These are phyloP conservation scores for Elmis aenea DNA, from an alignment of 2,888 invertebrate species.

Conservation along the genomic window DNA sequence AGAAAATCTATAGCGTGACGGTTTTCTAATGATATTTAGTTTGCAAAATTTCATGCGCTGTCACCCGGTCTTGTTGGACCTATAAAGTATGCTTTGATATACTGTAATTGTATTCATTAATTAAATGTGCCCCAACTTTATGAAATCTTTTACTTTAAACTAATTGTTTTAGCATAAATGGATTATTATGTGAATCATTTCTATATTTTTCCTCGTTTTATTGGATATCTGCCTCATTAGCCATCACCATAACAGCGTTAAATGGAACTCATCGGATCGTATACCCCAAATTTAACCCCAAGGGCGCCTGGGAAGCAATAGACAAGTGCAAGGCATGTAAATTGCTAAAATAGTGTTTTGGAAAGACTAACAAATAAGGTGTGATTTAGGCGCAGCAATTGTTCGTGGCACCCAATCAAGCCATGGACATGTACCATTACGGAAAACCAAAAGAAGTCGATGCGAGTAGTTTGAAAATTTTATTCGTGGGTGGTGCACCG, in stretches of 20 bases:
- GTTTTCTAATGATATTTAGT: too few species aligned
- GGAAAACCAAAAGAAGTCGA: conserved; percentile 37
- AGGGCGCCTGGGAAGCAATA: conserved; percentile 29
- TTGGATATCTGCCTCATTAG: conserved; percentile 34
- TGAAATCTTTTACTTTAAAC: too few species aligned
- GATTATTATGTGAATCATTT: conserved; percentile 13
- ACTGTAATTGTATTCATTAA: too few species aligned
- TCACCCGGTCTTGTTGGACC: too few species aligned
- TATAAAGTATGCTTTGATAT: too few species aligned
- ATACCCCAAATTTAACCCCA: conserved; percentile 24
- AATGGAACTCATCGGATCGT: conserved; percentile 31
- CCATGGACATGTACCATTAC: conserved; percentile 27
- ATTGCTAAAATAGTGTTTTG: too few species aligned
- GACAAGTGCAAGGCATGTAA: conserved; percentile 36
- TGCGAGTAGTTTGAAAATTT: conserved; percentile 29
- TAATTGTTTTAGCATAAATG: conserved; percentile 25
- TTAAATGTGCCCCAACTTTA: too few species aligned
- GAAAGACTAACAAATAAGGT: conserved; percentile 19
- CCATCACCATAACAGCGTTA: conserved; percentile 21
- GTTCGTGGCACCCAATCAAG: conserved; percentile 31
- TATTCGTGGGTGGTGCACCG: conserved; percentile 34
- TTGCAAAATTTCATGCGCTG: too few species aligned
- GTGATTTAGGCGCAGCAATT: too few species aligned
- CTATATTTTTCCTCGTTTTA: conserved; percentile 33
- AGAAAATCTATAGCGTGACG: too few species aligned